Conservation (phyloP, 1,140 invertebrate species). For the Caligus rogercresseyi region DNA sequence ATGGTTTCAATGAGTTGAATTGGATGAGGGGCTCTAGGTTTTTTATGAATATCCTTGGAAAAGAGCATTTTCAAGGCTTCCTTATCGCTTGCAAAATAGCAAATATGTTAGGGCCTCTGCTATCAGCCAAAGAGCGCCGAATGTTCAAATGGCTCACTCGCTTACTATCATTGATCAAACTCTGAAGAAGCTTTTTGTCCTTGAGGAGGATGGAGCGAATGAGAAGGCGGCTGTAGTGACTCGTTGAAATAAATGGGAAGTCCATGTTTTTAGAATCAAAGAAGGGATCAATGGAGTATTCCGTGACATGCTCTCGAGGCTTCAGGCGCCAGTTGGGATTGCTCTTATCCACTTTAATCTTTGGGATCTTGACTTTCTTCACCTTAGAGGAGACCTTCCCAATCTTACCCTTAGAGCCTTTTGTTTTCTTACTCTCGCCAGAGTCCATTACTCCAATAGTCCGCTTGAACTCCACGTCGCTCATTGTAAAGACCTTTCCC, state of each 20-base stretch:
- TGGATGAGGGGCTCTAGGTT: neutral
- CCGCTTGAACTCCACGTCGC: too few relatives aligned
- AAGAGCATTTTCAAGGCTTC: neutral
- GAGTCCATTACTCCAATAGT: too few relatives aligned
- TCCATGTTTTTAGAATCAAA: neutral
- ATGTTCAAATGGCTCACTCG: neutral
- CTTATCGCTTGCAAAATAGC: neutral
- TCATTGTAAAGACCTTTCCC: too few relatives aligned
- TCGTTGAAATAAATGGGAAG: neutral
- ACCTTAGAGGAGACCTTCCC: neutral
- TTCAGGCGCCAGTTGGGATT: neutral
- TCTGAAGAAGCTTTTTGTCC: neutral
- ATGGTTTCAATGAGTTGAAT: conserved; percentile 25
- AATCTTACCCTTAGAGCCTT: too few relatives aligned
- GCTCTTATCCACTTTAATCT: neutral
- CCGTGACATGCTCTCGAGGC: neutral
- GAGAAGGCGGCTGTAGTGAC: neutral
- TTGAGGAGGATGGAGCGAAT: neutral
- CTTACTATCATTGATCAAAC: neutral
- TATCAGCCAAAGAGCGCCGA: neutral
- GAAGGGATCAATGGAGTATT: neutral
- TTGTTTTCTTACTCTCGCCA: too few relatives aligned
- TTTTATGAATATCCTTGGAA: neutral
- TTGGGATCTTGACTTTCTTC: neutral
- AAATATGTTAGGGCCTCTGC: neutral